Base-by-base conservation (phyloP, 2,888 invertebrate genomes). In the Geophilus truncorum region DNA sequence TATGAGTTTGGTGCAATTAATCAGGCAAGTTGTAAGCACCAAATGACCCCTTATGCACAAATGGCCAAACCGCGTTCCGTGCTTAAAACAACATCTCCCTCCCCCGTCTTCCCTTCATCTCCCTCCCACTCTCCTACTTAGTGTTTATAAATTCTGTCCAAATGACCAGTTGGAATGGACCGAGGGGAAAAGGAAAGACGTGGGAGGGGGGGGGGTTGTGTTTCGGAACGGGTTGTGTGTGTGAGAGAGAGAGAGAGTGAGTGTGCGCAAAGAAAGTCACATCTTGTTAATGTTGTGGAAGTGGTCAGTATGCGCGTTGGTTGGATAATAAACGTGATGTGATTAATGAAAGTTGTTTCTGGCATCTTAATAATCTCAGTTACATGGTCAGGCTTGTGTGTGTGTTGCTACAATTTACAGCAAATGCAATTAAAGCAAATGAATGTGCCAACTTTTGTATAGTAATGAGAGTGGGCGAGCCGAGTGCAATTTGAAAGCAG, bases 281-380 rank as follows among this genome's bases (percentile, higher is more conserved):
- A 62, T 34, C 30, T 79, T 79, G 79, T 79, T 79, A 79, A 79
- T 79, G 79, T 79, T 79, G 79, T 79, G 79, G 79, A 79, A 79
- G 62, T 79, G 79, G 79, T 79, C 79, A 79, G 79, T 78, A 21
- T 36, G 45, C 32, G 45, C 28, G 78, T n/a, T 28, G 78, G 45
- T 36, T 32, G 40, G 78, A 78, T 36, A 78, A 78, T 40, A 78
- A 78, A 36, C 40, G 78, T 78, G 77, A 32, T 45, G 78, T 78
- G 78, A 78, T 78, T 78, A 78, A 78, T 78, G 78, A 36, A 78
- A 78, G 78, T 40, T 32, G 62, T 62, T 36, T 32, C 45, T 78
- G 78, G 78, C 78, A 78, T 78, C 78, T 78, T 78, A 78, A 78
- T 78, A 78, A 78, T 78, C 78, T 78, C 78, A 78, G 78, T 78